phyloP scores from a whole-genome alignment of 2,113 vertebrate genomes.

The Mesembrinibis cayennensis region DNA sequence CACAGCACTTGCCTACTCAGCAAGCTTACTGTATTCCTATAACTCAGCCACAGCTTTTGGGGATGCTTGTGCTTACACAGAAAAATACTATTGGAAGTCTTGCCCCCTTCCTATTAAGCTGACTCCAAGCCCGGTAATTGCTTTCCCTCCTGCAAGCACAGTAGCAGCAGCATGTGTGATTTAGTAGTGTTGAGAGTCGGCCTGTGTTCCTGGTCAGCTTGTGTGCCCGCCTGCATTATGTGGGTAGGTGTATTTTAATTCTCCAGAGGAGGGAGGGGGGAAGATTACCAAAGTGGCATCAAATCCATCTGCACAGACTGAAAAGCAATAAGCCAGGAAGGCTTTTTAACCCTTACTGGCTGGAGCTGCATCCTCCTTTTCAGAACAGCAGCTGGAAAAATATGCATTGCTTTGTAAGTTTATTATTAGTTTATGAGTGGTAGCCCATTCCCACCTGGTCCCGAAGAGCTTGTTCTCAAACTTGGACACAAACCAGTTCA shows the following conservation, averaged over 20 bases:
- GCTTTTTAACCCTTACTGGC: background rate
- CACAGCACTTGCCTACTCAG: conserved; percentile 2
- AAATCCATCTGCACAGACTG: background rate
- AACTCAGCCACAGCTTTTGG: conserved; percentile 36
- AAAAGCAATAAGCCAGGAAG: background rate
- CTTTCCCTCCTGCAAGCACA: conserved; percentile 1
- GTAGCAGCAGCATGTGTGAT: background rate
- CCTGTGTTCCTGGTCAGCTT: background rate
- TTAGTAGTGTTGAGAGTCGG: background rate
- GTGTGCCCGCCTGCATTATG: background rate
- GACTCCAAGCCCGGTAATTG: background rate
- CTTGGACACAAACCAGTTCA: background rate
- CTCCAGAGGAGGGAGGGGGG: background rate
- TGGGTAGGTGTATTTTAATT: background rate
- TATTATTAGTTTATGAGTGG: background rate
- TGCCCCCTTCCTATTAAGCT: conserved; percentile 1
- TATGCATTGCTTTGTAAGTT: background rate
- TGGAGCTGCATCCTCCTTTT: background rate
- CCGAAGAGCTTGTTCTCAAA: background rate
- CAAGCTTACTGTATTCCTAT: background rate
- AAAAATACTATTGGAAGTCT: conserved; percentile 3
- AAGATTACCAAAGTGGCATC: background rate
- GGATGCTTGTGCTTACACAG: conserved; percentile 18
- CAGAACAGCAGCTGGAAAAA: background rate
- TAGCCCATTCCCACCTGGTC: background rate